Percentiles rank a stretch among this genome's conserved stretches.
These are phyloP conservation scores for Cataglyphis hispanica DNA, from an alignment of 1,140 invertebrate genomes.

Conservation along the genomic window DNA sequence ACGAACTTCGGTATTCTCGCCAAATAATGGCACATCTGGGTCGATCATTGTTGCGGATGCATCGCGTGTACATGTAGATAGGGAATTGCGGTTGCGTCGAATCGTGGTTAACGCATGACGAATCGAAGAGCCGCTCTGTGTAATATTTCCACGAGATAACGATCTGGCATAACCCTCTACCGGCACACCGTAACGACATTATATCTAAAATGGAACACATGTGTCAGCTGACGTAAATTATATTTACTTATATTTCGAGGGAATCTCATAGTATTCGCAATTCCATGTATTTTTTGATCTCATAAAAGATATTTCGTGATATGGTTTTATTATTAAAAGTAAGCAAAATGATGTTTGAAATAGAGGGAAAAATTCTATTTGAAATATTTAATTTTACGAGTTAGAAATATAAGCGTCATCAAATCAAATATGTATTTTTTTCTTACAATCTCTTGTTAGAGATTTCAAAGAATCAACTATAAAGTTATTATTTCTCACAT, in stretches of 20 bases:
- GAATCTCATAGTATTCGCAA: not conserved
- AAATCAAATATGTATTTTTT: no score
- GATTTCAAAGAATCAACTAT: no score
- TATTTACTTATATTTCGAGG: slow-evolving; percentile 17
- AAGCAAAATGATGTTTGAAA: no score
- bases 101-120: slow-evolving; percentile 39
- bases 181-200: not conserved
- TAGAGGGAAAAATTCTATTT: no score
- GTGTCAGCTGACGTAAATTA: not conserved
- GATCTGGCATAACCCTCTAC: slow-evolving; percentile 2
- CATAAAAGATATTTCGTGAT: not conserved
- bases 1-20: slow-evolving; percentile 26
- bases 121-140: slow-evolving; percentile 33
- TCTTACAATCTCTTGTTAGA: no score
- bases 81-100: slow-evolving; percentile 45
- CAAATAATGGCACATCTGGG: slow-evolving; percentile 52
- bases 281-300: not conserved
- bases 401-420: no score
- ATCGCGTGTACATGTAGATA: slow-evolving; percentile 31
- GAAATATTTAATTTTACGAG: no score
- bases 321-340: no score
- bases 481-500: no score
- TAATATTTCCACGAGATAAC: slow-evolving; percentile 25
- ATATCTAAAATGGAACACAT: slow-evolving; percentile 3
- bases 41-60: slow-evolving; percentile 46